These are phyloP conservation scores for Heliconius aoede DNA, from an alignment of 2,888 invertebrate genomes.

Conservation along the genomic window DNA sequence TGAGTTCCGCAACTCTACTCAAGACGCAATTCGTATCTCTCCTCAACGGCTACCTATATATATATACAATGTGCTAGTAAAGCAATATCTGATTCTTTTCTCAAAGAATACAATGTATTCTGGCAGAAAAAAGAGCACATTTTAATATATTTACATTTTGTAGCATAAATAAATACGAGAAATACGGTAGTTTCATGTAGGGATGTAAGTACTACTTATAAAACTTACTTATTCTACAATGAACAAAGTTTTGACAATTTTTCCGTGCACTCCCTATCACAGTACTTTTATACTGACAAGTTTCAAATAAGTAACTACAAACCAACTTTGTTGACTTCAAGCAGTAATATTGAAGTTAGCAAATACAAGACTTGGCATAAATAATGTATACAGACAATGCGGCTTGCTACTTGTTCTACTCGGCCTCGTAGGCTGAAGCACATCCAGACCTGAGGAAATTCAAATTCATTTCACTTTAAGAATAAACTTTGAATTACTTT, in stretches of 20 bases:
- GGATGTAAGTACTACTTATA: neutral
- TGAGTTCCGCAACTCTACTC: too few species aligned
- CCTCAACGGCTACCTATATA: too few species aligned
- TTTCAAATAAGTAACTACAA: conserved; percentile 12
- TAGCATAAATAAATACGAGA: conserved; percentile 7
- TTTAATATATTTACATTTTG: neutral
- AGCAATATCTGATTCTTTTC: too few species aligned
- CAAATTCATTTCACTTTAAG: conserved; percentile 34
- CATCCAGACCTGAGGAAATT: conserved; percentile 19
- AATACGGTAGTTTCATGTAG: neutral
- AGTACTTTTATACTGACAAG: neutral
- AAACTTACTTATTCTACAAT: neutral
- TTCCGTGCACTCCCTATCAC: neutral
- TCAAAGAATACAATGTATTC: neutral
- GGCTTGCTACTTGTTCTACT: conserved; percentile 16
- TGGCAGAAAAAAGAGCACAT: neutral
- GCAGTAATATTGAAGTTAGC: conserved; percentile 26
- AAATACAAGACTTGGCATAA: conserved; percentile 9
- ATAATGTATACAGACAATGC: conserved; percentile 21
- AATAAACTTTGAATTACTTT: conserved; percentile 35
- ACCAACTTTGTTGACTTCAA: conserved; percentile 5
- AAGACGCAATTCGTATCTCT: too few species aligned
- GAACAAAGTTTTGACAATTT: conserved; percentile 1
- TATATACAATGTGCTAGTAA: neutral
- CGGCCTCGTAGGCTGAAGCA: conserved; percentile 11